Base-by-base conservation (phyloP, 2,113 vertebrate genomes). In the Onychostruthus taczanowskii region DNA sequence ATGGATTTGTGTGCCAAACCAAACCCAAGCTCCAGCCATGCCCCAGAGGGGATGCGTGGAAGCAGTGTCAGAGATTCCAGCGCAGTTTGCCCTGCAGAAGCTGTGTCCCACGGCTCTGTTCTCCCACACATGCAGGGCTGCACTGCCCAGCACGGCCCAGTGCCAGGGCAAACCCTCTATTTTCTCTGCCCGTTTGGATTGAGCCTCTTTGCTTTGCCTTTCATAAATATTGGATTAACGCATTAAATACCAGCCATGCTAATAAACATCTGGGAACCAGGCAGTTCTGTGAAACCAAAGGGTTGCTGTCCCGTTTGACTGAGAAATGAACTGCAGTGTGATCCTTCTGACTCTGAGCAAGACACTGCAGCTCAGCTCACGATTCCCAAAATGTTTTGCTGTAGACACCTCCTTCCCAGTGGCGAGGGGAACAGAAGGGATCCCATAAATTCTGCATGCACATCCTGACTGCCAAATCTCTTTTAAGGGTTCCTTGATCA, bases 21-120 rank as follows among this genome's bases (percentile, higher is more conserved):
- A 26, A 49, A 30, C 2, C 44, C 0, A 1, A 16, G 41, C 24
- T 22, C 22, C 46, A 47, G 0, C 23, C 17, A 1, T 1, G 2
- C 7, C 46, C 37, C 43, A 52, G n/a, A 16, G 21, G 58, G 16
- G 11, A 1, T 0, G 7, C 44, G 10, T 14, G 4, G 23, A 23
- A 37, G 47, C 3, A 0, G 12, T 18, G 9, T 6, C 9, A 10
- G 16, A 12, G 19, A 39, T 73, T 11, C 44, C 16, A 18, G 14
- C 0, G 3, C 16, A 4, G 46, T 18, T 5, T 21, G 13, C 7
- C 17, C 3, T 4, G 56, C 43, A 63, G 69, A 28, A 28, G 15
- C 17, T 1, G 1, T 31, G 58, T 41, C 37, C 15, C 9, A 4
- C 0, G 1, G 2, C 20, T 2, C 1, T 4, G 31, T 0, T 0